Base-by-base conservation (phyloP, 2,113 vertebrate genomes). In the Desmodus rotundus region DNA sequence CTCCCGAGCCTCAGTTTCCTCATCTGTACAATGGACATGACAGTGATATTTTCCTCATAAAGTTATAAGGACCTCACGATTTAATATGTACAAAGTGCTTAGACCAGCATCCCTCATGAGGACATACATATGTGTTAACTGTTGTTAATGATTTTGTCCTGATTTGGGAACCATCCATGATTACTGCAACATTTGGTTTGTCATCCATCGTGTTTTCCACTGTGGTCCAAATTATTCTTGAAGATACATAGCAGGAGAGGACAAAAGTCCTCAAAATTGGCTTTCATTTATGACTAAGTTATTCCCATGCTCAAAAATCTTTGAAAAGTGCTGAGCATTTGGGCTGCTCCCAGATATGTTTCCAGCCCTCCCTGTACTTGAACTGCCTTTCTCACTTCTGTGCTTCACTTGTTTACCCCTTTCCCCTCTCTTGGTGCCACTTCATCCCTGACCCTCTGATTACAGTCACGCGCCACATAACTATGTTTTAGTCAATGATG, bases 151-250 rank as follows among this genome's bases (percentile, higher is more conserved):
- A 78, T 61, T 82, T 54, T 86, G 54, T 26, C 12, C 52, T 74
- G 38, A 41, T 56, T 96, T 85, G 86, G 72, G 58, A 58, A 24
- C 52, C 1, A 33, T 16, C n/a, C 20, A 61, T 26, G 41, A 67
- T 78, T 82, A 61, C 2, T 81, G 41, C 1, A 50, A 47, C 43
- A 52, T 54, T 63, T 74, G 50, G 17, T 56, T 78, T 87, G 52
- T n/a, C 4, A 9, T 9, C 7, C 16, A 52, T 0, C 38, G 38
- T 26, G 5, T 65, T 76, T 83, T 56, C n/a, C 0, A 4, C 52
- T 52, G 24, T 72, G 58, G n/a, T 38, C 50, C 28, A 86, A 73
- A 31, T 70, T 77, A 77, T 45, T 93, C 81, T n/a, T 45, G 52
- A 73, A 94, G 81, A 74, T 33, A 22, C 2, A n/a, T 43, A 85